A percentile compares a stretch with the other conserved stretches of the same genome.
These are phyloP conservation scores for Zapornia atra DNA, from an alignment of 2,113 vertebrate genomes.

Conservation along the genomic window DNA sequence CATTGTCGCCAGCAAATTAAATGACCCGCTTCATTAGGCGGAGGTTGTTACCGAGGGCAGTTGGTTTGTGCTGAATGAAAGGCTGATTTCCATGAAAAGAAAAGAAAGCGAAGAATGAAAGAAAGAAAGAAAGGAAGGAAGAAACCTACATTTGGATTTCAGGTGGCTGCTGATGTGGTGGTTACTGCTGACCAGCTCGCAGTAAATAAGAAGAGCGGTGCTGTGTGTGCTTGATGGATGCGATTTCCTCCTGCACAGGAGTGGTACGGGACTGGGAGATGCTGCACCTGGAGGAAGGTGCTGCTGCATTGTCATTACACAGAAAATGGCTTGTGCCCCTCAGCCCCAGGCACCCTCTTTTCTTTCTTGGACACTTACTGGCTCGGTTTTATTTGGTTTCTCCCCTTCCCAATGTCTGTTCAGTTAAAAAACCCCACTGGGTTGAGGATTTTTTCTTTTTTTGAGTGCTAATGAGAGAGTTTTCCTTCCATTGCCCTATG, in stretches of 20 bases:
- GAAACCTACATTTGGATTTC: not conserved
- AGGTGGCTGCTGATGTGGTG: constrained; percentile 34
- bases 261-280: not conserved
- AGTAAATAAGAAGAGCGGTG: not conserved
- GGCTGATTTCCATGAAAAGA: constrained; percentile 69
- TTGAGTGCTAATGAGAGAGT: not conserved
- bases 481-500: not conserved
- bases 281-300: not conserved
- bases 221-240: not conserved
- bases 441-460: too few species aligned
- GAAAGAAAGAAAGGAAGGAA: constrained; percentile 16
- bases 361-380: not conserved
- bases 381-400: not conserved
- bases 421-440: not conserved
- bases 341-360: not conserved
- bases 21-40: constrained; percentile 58
- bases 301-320: not conserved
- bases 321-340: not conserved
- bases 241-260: not conserved
- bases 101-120: not conserved
- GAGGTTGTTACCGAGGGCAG: constrained; percentile 59
- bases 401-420: not conserved
- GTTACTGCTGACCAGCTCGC: not conserved
- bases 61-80: constrained; percentile 50
- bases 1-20: constrained; percentile 68